Evolutionary conservation across 1,140 invertebrate species (phyloP), one percentile per base, ranked within the genome.

Genomic region (Aethina tumida): DNA sequence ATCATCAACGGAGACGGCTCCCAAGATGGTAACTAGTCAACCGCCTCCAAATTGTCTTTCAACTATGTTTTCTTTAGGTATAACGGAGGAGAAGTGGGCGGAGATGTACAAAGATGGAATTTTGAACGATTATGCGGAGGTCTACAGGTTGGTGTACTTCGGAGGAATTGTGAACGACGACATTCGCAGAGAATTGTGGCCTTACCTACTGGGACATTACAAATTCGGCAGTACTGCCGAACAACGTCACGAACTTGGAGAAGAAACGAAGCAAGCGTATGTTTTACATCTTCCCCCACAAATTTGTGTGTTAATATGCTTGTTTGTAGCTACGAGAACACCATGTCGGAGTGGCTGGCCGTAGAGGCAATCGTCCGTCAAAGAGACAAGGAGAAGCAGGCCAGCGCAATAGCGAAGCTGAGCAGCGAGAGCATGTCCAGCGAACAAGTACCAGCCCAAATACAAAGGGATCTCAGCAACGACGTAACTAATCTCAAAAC

Each of bases 291-390:
- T 35, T 25, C 5, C 9, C 10, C 14, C 13, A n/a, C n/a, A 5
- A 35, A 7, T 12, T 5, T 7, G 4, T 25, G 33, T 9, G 4
- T 35, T 9, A 21, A 21, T 22, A 6, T 6, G 15, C 13, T 41
- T 39, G 4, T 22, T 29, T 49, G 3, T 28, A 55, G 54, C 4
- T 91, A 91, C 53, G 89, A 94, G 64, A 81, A 83, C 5, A 86
- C 80, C 2, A 90, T 92, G 86, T 89, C 86, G 1, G 90, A 94
- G 58, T 96, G 92, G 92, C 62, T 91, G 32, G 88, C 85, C 1
- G 86, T 95, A 1, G 92, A 95, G 59, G 88, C 88, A 1, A 92
- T 94, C 39, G 86, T 94, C 1, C 60, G 79, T 39, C 87, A 93
- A 58, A 58, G 81, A 39, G 91, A 96, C 54, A 81, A 84, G 38